Conservation (phyloP, 2,888 invertebrate genomes). For the Ptychoptera contaminata region DNA sequence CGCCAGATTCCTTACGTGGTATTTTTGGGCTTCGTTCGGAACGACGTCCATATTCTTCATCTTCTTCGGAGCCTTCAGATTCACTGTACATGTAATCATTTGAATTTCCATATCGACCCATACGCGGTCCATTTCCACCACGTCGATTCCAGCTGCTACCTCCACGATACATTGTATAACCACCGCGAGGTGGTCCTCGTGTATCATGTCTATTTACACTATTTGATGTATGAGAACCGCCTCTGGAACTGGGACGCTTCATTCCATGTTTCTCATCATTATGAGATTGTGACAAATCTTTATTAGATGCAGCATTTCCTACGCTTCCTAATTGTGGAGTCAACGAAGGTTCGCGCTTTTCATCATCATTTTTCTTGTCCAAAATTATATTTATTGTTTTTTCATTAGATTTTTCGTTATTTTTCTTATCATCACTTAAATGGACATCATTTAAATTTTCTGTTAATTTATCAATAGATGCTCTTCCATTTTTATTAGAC, state of each 20-base stretch:
- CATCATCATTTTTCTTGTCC: slow-evolving; percentile 19
- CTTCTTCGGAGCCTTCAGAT: slow-evolving; percentile 61
- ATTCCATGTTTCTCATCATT: slow-evolving; percentile 11
- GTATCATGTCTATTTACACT: slow-evolving; percentile 34
- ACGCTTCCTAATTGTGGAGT: too few relatives aligned
- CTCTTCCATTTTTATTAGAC: slow-evolving; percentile 7
- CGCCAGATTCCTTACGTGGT: slow-evolving; percentile 22
- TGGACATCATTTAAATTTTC: not conserved
- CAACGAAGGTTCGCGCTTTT: too few relatives aligned
- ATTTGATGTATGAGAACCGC: slow-evolving; percentile 23
- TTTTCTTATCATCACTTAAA: slow-evolving; percentile 23
- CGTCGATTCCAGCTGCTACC: slow-evolving; percentile 27
- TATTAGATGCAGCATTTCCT: slow-evolving; percentile 14
- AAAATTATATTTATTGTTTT: slow-evolving; percentile 19
- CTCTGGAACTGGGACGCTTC: slow-evolving; percentile 28
- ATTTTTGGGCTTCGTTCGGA: slow-evolving; percentile 36
- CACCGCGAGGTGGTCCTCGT: slow-evolving; percentile 31
- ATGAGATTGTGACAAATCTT: slow-evolving; percentile 1
- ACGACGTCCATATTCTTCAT: slow-evolving; percentile 39
- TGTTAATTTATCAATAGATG: slow-evolving; percentile 4
- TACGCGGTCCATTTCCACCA: slow-evolving; percentile 28
- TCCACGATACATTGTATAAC: slow-evolving; percentile 34
- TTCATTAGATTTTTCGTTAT: slow-evolving; percentile 9
- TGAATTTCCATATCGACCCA: slow-evolving; percentile 24
- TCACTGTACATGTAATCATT: slow-evolving; percentile 45